phyloP scores from a whole-genome alignment of 2,888 invertebrate species.

The Erebia aethiops region DNA sequence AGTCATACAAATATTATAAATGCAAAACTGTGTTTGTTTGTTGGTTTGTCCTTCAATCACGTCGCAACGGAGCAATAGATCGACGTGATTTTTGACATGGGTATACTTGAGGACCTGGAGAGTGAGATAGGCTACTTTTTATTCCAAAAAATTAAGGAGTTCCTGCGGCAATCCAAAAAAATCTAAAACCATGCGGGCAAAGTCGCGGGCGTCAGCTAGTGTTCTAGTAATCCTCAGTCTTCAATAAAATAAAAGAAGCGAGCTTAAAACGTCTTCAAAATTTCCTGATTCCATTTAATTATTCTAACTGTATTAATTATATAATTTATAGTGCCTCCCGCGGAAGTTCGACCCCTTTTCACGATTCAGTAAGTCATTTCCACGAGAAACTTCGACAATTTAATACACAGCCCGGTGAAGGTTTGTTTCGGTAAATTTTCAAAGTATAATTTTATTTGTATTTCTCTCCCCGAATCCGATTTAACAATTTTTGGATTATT shows the following conservation, averaged over 20 bases:
- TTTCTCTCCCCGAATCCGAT: constrained; percentile 22
- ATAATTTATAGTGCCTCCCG: constrained; percentile 27
- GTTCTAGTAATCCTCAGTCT: too few species aligned
- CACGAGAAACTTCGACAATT: constrained; percentile 28
- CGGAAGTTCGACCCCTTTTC: constrained; percentile 18
- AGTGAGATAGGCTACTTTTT: too few species aligned
- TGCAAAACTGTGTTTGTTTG: too few species aligned
- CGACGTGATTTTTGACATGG: too few species aligned
- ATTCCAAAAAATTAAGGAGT: too few species aligned
- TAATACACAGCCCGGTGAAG: constrained; percentile 19
- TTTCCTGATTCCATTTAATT: constrained; percentile 2
- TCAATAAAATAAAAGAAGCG: background rate
- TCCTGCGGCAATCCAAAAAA: too few species aligned
- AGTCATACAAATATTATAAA: too few species aligned
- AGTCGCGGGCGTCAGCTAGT: too few species aligned
- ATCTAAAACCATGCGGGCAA: too few species aligned
- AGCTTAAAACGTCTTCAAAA: background rate
- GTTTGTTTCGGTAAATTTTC: constrained; percentile 36
- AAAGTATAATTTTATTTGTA: constrained; percentile 36
- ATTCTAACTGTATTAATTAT: constrained; percentile 26
- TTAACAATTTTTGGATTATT: constrained; percentile 11
- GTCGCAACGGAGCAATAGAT: too few species aligned
- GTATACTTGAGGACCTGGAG: too few species aligned
- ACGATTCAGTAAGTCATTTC: constrained; percentile 30
- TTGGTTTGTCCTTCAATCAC: too few species aligned